These are phyloP conservation scores for Heliornis fulica DNA, from an alignment of 2,113 vertebrate genomes.

Conservation along the genomic window DNA sequence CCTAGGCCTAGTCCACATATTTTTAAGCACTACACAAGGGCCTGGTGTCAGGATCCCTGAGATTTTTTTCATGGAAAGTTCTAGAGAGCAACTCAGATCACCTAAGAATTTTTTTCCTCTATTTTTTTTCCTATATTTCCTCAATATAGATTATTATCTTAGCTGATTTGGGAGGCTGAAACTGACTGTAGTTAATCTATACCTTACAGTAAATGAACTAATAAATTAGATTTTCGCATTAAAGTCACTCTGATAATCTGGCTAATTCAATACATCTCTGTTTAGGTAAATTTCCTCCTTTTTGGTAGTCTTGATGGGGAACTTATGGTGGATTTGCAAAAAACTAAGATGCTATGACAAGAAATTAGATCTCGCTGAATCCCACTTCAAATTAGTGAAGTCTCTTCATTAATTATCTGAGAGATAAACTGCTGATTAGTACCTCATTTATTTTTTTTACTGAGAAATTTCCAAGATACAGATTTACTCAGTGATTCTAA, in stretches of 20 bases:
- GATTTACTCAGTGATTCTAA: background rate
- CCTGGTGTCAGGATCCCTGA: background rate
- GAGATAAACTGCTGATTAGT: background rate
- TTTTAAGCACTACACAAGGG: background rate
- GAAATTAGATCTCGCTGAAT: background rate
- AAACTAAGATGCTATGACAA: background rate
- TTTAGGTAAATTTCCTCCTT: too few relatives aligned
- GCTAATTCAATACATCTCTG: background rate
- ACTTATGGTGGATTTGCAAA: background rate
- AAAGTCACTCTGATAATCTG: background rate
- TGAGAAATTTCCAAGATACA: background rate
- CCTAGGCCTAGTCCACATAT: rapidly evolving
- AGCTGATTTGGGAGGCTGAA: background rate
- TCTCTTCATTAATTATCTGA: background rate
- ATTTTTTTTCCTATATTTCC: too few relatives aligned
- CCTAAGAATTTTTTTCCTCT: background rate
- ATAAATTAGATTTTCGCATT: background rate
- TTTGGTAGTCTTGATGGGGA: background rate
- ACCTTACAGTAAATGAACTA: background rate
- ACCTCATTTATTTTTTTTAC: background rate
- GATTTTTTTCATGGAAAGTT: background rate
- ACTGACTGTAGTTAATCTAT: background rate
- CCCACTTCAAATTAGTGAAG: background rate
- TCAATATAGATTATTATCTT: background rate
- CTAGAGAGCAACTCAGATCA: background rate